Percentiles rank a stretch among this genome's conserved stretches.
Conservation (phyloP, 30 jellyfish, hydroid and myxozoan species). For the Nemopilema nomurai region DNA sequence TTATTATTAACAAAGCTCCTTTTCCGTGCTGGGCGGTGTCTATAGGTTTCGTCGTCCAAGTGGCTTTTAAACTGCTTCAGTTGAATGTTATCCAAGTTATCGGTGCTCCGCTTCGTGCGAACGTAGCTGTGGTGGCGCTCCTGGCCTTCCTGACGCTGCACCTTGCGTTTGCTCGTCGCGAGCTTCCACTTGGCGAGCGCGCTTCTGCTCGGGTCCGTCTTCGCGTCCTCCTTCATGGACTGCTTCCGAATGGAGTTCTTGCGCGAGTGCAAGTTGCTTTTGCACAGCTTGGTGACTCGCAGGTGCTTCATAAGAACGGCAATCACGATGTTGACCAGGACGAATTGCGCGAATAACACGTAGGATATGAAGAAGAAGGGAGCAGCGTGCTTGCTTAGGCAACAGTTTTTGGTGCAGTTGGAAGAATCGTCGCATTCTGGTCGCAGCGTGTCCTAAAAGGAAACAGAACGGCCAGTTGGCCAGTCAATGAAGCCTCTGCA, state of each 20-base stretch:
- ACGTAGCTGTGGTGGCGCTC: constrained; percentile 12
- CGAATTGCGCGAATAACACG: constrained; percentile 93
- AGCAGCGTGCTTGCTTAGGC: constrained; percentile 77
- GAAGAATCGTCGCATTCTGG: constrained; percentile 78
- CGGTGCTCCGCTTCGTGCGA: constrained; percentile 45
- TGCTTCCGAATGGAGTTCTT: constrained; percentile 19
- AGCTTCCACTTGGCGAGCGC: constrained; percentile 57
- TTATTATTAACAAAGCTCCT: not conserved
- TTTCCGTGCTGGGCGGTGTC: not conserved
- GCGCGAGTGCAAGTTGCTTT: constrained; percentile 46
- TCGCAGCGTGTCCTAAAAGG: constrained; percentile 88
- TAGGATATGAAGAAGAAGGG: constrained; percentile 84
- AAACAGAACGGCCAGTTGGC: too few relatives aligned
- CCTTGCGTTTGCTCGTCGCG: constrained; percentile 46
- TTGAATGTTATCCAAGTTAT: constrained; percentile 40
- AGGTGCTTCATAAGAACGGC: constrained; percentile 95
- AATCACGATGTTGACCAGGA: constrained; percentile 89
- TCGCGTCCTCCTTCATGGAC: constrained; percentile 13
- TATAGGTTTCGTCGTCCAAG: constrained; percentile 11
- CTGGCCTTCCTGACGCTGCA: constrained; percentile 20
- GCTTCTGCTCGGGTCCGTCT: constrained; percentile 25
- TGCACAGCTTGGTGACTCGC: constrained; percentile 83
- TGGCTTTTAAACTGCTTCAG: constrained; percentile 19
- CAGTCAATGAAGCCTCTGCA: too few relatives aligned
- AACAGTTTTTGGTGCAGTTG: constrained; percentile 75